A percentile compares a stretch with the other conserved stretches of the same genome.
Conservation (phyloP, 2,888 invertebrate species). For the Hofmannophila pseudospretella region DNA sequence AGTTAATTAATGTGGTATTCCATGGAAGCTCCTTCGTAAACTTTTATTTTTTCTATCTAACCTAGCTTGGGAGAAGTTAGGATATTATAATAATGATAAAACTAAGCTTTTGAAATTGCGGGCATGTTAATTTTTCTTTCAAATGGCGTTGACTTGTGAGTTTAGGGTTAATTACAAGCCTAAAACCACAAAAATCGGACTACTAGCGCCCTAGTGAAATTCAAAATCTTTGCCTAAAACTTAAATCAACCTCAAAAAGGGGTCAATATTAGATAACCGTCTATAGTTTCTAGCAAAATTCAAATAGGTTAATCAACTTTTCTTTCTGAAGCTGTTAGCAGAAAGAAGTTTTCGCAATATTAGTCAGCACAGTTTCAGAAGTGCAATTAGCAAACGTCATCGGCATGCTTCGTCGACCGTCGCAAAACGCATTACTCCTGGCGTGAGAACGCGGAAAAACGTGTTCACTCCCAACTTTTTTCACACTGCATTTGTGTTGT, state of each 20-base stretch:
- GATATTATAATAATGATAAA: conserved; percentile 9
- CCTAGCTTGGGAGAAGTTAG: conserved; percentile 5
- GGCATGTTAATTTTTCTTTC: conserved; percentile 1
- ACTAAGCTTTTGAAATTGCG: neutral
- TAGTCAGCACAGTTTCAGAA: neutral
- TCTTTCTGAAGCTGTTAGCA: too few relatives aligned
- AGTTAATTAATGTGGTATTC: conserved; percentile 14
- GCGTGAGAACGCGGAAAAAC: conserved; percentile 8
- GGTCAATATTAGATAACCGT: too few relatives aligned
- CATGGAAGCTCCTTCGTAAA: conserved; percentile 8
- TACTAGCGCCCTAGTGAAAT: too few relatives aligned
- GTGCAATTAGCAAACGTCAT: conserved; percentile 14
- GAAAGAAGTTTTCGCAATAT: too few relatives aligned
- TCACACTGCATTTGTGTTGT: conserved; percentile 8
- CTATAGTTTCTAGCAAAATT: too few relatives aligned
- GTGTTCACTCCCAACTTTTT: conserved; percentile 6
- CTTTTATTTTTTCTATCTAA: conserved; percentile 7
- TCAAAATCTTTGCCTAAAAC: too few relatives aligned
- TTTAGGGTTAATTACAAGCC: too few relatives aligned
- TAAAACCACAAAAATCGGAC: too few relatives aligned
- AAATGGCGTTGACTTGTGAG: neutral
- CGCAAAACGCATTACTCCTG: conserved; percentile 18
- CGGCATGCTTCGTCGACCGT: conserved; percentile 15
- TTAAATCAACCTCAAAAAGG: too few relatives aligned
- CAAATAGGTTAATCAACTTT: too few relatives aligned